Base-by-base conservation (phyloP, 2,888 invertebrate species). In the Drosophila picticornis region DNA sequence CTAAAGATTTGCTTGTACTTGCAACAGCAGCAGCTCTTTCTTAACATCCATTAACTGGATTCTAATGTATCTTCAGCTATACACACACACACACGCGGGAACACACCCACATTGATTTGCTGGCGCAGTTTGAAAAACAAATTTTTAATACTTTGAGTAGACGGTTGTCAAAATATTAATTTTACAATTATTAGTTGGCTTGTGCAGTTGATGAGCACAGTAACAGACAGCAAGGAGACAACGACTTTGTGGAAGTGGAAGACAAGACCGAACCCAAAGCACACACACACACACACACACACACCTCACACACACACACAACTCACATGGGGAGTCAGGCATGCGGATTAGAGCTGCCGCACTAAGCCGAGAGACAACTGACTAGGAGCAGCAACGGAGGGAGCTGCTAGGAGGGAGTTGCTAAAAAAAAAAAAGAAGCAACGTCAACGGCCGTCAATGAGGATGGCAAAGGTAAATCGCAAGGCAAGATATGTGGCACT, bases 371-470 rank as follows among this genome's bases (percentile, higher is more conserved):
- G 50, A 56, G 34, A 34, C 64, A 50, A 27, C 67, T 46, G 16
- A 52, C 46, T 27, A 57, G 19, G 31, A 36, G 43, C 22, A 46
- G 46, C 46, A 25, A 4, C 16, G 16, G 16, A 16, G 16, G 7
- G 46, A 46, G 22, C 22, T 25, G 22, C 43, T 36, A 32, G 36
- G 19, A 13, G 34, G 48, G 46, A 40, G 46, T 16, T 38, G 50
- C 9, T 46, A 46, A 46, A 46, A 40, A 43, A 48, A 27, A 50
- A 27, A 50, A 68, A 50, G 51, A 40, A 67, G 40, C 40, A 59
- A 85, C 72, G 83, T 83, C 88, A 83, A 83, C 86, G 77, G 66
- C 60, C 77, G 77, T 86, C 87, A 86, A 83, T 83, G 86, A 57
- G 63, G 29, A 73, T 69, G 72, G 63, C 72, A 64, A 63, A 79